phyloP scores from a whole-genome alignment of 2,113 vertebrate genomes.

The Holacanthus passer region DNA sequence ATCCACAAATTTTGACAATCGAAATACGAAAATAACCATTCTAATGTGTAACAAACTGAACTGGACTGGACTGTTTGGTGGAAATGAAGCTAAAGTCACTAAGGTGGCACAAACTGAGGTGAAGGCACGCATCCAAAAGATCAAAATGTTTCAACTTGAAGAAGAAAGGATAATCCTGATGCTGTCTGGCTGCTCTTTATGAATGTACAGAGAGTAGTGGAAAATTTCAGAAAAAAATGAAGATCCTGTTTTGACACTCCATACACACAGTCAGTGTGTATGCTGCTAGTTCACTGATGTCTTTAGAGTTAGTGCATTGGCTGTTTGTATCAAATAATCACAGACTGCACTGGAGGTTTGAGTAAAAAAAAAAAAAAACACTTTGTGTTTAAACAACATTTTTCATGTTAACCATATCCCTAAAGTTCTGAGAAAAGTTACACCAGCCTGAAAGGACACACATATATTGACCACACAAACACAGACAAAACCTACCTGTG shows the following conservation, averaged over 20 bases:
- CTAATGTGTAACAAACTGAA: too few relatives aligned
- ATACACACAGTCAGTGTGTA: not conserved
- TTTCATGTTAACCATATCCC: not conserved
- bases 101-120: too few relatives aligned
- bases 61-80: too few relatives aligned
- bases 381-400: not conserved
- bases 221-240: not conserved
- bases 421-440: not conserved
- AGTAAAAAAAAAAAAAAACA: not conserved
- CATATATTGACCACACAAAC: constrained; percentile 1
- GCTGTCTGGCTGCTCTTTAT: not conserved
- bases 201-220: not conserved
- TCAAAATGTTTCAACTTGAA: not conserved
- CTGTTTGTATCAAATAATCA: not conserved
- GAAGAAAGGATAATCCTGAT: not conserved
- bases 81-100: too few relatives aligned
- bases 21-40: too few relatives aligned
- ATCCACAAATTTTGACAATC: too few relatives aligned
- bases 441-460: not conserved
- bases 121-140: not conserved
- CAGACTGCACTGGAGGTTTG: not conserved
- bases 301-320: not conserved
- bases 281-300: not conserved
- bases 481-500: constrained; percentile 80
- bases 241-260: not conserved